These are phyloP conservation scores for Pachyuromys duprasi DNA, from an alignment of 2,797 vertebrate genomes.

Conservation along the genomic window DNA sequence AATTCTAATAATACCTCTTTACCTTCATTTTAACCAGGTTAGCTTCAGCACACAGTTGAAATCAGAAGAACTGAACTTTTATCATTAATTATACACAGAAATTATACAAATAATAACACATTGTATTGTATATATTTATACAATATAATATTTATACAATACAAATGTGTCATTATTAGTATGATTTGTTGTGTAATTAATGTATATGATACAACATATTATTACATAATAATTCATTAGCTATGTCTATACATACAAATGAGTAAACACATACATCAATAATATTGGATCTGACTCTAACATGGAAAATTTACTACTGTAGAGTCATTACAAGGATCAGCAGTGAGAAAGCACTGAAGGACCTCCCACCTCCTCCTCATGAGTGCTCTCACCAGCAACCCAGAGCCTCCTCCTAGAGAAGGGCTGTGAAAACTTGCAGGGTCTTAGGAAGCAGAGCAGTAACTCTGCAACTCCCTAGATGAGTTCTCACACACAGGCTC, in stretches of 20 bases:
- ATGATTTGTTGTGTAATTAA: no score
- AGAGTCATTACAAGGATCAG: not conserved
- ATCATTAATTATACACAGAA: not conserved
- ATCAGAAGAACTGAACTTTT: constrained; percentile 25
- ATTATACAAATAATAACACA: not conserved
- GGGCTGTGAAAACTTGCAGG: no score
- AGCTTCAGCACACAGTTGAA: not conserved
- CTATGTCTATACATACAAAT: not conserved
- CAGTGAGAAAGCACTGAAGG: not conserved
- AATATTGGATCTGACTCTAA: constrained; percentile 12
- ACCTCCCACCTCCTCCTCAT: not conserved
- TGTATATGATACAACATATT: not conserved
- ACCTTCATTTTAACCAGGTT: constrained; percentile 6
- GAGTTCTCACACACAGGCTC: not conserved
- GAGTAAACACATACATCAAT: not conserved
- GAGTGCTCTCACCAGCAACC: not conserved
- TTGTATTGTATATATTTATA: not conserved
- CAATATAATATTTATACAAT: not conserved
- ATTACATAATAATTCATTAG: not conserved
- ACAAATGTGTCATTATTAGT: not conserved
- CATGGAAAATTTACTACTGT: not conserved
- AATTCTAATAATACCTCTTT: not conserved
- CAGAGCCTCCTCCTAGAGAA: not conserved
- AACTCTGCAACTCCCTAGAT: not conserved
- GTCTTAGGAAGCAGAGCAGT: no score